Base-by-base conservation (phyloP, 2,797 vertebrate species). In the Fistularia tabacaria region DNA sequence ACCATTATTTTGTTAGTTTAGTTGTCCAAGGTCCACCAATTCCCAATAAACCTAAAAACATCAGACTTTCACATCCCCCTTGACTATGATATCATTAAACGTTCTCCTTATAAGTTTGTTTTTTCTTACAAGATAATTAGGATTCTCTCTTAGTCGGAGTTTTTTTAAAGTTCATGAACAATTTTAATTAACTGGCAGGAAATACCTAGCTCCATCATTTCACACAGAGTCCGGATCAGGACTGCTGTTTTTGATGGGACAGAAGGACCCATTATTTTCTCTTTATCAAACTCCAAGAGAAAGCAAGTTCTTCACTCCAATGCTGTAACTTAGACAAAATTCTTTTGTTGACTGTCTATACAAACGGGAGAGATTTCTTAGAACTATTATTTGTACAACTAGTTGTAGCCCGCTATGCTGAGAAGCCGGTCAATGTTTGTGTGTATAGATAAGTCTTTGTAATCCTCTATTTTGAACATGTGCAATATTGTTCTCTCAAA, bases 111-210 rank as follows among this genome's bases (percentile, higher is more conserved):
- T 52, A 42, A 41, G 14, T 25, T 25, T 25, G 2, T 25, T 25
- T 25, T 61, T 67, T 64, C 59, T 68, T 72, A 74, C 59, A 62
- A 72, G 61, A 46, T 71, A 58, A 77, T 81, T 74, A 80, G 67
- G 15, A 72, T 49, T 58, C 54, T 55, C 10, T 64, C 38, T 49
- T 53, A 72, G n/a, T 79, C 57, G 54, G 65, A 62, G 25, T 36
- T 53, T 65, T 76, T 67, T 72, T 76, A 79, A 71, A 73, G 63
- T 70, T 79, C 63, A 64, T 42, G 38, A 42, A 49, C 51, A 58
- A 69, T 79, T 82, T 77, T 74, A 77, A 85, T 74, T 79, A 80
- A 65, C 63, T 82, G 58, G 69, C 51, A 66, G 49, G 51, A 69
- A 75, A 67, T 54, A 51, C 46, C 52, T 2, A 14, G 36, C 59